Percentiles rank a stretch among this genome's conserved stretches.
Conservation (phyloP, 2,113 vertebrate genomes). For the Varanus komodoensis region DNA sequence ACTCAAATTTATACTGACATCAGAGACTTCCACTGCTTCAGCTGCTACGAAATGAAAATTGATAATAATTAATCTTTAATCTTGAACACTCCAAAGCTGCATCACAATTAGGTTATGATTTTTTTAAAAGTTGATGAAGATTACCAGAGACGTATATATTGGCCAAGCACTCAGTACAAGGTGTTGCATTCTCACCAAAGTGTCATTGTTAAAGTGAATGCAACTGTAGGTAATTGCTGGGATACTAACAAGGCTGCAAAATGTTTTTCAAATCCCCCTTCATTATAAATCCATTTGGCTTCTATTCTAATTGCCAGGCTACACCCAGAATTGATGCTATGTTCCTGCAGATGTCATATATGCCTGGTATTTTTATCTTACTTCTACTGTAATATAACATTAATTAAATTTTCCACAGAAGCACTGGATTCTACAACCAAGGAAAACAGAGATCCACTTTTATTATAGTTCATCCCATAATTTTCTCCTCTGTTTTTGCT, state of each 20-base stretch:
- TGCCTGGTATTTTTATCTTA: conserved; percentile 38
- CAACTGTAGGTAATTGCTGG: conserved; percentile 48
- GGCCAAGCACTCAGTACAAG: conserved; percentile 48
- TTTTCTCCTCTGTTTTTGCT: not conserved
- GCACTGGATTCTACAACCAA: conserved; percentile 51
- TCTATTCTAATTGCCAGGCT: conserved; percentile 47
- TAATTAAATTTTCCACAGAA: conserved; percentile 66
- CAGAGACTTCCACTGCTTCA: not conserved
- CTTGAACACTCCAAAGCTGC: not conserved
- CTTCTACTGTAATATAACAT: conserved; percentile 60
- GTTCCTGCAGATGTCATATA: conserved; percentile 38
- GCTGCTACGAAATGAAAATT: not conserved
- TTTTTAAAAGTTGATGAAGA: not conserved
- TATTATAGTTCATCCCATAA: conserved; percentile 41
- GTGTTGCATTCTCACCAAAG: conserved; percentile 31
- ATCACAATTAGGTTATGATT: accelerated
- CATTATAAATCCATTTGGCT: conserved; percentile 64
- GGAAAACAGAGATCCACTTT: conserved; percentile 54
- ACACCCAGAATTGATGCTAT: conserved; percentile 34
- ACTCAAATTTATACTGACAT: not conserved
- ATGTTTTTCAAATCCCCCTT: conserved; percentile 50
- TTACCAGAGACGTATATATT: conserved; percentile 4
- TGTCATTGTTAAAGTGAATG: conserved; percentile 26
- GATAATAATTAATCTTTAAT: conserved; percentile 7
- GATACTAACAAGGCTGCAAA: conserved; percentile 41